phyloP scores from a whole-genome alignment of 2,888 invertebrate species.

The Athalia rosae region DNA sequence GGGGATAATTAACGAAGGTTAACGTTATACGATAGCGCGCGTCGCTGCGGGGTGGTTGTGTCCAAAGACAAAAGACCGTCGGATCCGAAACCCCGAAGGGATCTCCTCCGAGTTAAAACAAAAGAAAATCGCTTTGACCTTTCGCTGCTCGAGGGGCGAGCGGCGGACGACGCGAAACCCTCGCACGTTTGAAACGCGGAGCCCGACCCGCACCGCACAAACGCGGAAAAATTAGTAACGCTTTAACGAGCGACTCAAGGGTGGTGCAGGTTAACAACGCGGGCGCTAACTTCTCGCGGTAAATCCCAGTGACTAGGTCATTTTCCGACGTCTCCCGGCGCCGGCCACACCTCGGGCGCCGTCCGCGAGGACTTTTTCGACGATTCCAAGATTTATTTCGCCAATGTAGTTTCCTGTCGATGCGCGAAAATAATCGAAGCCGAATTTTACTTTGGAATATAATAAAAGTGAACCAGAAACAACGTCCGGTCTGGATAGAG shows the following conservation, averaged over 20 bases:
- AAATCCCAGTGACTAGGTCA: constrained; percentile 33
- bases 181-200: constrained; percentile 2
- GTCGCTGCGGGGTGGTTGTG: no score
- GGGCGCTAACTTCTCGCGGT: constrained; percentile 13
- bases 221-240: constrained; percentile 62
- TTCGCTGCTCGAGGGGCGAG: no score
- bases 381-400: neutral
- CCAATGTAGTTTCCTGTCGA: neutral
- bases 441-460: constrained; percentile 1
- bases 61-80: no score
- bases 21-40: no score
- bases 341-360: constrained; percentile 40
- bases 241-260: constrained; percentile 52
- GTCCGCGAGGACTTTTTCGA: neutral
- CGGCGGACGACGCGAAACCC: neutral
- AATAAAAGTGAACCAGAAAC: constrained; percentile 30
- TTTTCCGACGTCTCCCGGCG: constrained; percentile 32
- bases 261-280: constrained; percentile 20
- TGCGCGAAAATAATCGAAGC: neutral
- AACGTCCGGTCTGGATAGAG: constrained; percentile 42
- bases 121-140: no score
- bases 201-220: constrained; percentile 43
- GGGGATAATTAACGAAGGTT: no score
- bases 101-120: no score
- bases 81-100: no score